Conservation (phyloP, 2,113 vertebrate species). For the Taxidea taxus region DNA sequence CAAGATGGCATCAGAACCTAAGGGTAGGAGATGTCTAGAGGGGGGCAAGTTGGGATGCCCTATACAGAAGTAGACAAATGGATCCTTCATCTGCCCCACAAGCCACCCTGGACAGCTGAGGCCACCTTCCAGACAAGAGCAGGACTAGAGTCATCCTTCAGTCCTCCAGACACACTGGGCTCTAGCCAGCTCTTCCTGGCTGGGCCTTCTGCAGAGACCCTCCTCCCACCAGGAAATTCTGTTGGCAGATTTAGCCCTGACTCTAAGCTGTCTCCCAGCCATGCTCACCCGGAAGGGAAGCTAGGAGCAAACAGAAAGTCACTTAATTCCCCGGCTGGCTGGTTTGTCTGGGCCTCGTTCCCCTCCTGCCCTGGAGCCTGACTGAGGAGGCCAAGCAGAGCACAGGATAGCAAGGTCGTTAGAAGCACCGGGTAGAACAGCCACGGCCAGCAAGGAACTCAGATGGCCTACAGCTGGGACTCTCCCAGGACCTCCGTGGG, state of each 20-base stretch:
- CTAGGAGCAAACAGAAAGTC: neutral
- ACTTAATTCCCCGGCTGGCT: neutral
- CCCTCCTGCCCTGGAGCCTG: neutral
- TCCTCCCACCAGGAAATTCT: neutral
- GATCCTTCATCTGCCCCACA: neutral
- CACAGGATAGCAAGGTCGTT: neutral
- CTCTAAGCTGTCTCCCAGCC: neutral
- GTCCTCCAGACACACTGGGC: neutral
- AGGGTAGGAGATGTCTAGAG: neutral
- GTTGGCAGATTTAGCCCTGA: neutral
- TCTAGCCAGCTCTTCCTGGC: neutral
- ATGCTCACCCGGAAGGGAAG: neutral
- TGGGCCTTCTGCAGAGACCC: neutral
- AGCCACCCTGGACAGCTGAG: neutral
- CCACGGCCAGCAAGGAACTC: neutral
- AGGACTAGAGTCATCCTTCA: neutral
- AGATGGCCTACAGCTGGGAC: neutral
- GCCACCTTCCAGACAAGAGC: neutral
- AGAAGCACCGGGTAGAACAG: neutral
- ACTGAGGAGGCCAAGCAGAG: neutral
- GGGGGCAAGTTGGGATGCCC: neutral
- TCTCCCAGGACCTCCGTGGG: neutral
- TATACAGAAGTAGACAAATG: conserved; percentile 20
- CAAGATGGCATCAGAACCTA: neutral
- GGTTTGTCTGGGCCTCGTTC: neutral